Percentiles rank a stretch among this genome's conserved stretches.
phyloP scores from a whole-genome alignment of 2,797 vertebrate species.

The Anisognathus igniventris region DNA sequence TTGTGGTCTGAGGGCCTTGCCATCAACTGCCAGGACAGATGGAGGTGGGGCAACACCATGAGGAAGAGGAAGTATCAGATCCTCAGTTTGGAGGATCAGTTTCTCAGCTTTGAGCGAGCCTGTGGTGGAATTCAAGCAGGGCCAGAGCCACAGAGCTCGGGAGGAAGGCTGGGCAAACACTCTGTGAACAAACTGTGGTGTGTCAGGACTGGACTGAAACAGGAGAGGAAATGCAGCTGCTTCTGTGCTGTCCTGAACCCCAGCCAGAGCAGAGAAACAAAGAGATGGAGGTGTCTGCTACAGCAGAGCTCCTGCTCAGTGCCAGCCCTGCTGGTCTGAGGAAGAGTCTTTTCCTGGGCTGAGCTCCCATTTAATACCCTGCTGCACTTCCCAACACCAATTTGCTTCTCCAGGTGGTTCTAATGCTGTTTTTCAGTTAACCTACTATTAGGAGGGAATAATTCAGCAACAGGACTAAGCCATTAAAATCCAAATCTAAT shows the following conservation, averaged over 20 bases:
- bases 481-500: background rate
- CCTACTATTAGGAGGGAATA: background rate
- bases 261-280: background rate
- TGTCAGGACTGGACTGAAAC: background rate
- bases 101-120: background rate
- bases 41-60: background rate
- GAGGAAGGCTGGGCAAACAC: background rate
- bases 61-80: background rate
- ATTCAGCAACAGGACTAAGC: background rate
- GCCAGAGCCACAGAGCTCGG: background rate
- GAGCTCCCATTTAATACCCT: background rate
- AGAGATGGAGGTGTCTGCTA: fast-evolving
- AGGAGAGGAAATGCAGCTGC: background rate
- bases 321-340: background rate
- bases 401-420: background rate
- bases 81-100: background rate
- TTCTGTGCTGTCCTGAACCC: background rate
- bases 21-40: background rate
- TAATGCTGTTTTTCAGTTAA: background rate
- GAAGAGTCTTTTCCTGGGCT: background rate
- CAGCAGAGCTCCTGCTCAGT: background rate
- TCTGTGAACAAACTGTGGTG: background rate
- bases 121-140: background rate
- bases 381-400: background rate
- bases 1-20: background rate